Conservation (phyloP, 2,797 vertebrate genomes). For the Eupleurogrammus muticus region DNA sequence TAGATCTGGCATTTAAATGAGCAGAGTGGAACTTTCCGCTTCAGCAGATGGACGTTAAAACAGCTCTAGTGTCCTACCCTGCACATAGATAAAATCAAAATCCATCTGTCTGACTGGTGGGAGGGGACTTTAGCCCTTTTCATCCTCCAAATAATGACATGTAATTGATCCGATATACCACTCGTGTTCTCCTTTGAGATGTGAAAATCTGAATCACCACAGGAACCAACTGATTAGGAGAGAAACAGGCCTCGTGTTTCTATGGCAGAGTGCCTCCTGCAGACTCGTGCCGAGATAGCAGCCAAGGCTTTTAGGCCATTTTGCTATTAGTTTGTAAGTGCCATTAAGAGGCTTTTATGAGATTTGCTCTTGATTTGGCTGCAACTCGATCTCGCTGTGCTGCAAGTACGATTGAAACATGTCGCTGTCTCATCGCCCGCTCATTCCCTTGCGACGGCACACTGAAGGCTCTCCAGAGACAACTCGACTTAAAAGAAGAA, state of each 20-base stretch:
- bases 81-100: no score
- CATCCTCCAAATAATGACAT: slow-evolving; percentile 10
- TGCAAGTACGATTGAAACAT: slow-evolving; percentile 56
- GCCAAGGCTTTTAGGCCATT: slow-evolving; percentile 67
- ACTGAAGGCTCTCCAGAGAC: slow-evolving; percentile 65
- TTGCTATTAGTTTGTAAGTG: slow-evolving; percentile 70
- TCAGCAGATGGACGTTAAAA: no score
- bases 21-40: no score
- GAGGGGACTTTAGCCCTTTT: no score
- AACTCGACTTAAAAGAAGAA: slow-evolving; percentile 63
- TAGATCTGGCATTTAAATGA: no score
- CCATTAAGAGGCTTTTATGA: slow-evolving; percentile 69
- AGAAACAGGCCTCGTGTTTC: slow-evolving; percentile 31
- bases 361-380: slow-evolving; percentile 65
- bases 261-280: slow-evolving; percentile 45
- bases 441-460: slow-evolving; percentile 60
- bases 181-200: slow-evolving; percentile 15
- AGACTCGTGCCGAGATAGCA: slow-evolving; percentile 52
- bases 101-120: no score
- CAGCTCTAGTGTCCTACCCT: no score
- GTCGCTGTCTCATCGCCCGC: slow-evolving; percentile 47
- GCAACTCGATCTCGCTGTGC: slow-evolving; percentile 49
- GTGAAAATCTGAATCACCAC: slow-evolving; percentile 27
- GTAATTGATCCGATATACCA: slow-evolving; percentile 17
- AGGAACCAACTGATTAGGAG: slow-evolving; percentile 41